Conservation (phyloP, 2,113 vertebrate genomes). For the Sapayoa aenigma region DNA sequence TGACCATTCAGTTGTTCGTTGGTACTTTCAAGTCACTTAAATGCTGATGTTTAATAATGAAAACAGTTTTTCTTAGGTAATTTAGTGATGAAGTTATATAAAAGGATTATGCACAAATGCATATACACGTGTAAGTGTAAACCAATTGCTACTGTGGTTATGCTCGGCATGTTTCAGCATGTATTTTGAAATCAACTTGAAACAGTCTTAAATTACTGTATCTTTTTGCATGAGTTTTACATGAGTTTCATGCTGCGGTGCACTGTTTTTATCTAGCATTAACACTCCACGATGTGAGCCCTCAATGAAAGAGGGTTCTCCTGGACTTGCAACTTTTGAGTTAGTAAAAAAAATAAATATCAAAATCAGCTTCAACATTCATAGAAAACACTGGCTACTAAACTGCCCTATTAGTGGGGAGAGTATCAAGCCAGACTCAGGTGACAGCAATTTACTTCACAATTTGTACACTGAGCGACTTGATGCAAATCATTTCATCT, state of each 20-base stretch:
- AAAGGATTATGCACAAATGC: background rate
- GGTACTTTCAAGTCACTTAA: background rate
- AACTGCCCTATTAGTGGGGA: background rate
- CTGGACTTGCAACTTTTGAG: background rate
- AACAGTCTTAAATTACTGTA: background rate
- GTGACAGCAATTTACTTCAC: background rate
- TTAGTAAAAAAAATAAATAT: background rate
- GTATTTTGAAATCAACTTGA: background rate
- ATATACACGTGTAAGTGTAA: background rate
- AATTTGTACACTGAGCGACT: background rate
- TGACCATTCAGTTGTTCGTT: background rate
- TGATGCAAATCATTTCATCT: background rate
- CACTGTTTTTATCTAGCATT: constrained; percentile 37
- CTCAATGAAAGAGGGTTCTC: background rate
- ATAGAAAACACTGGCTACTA: background rate
- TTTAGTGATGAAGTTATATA: background rate
- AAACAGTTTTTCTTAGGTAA: background rate
- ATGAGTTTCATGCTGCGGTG: background rate
- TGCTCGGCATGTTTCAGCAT: background rate
- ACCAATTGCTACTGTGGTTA: background rate
- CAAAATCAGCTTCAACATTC: background rate
- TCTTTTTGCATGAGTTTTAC: background rate
- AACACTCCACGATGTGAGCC: background rate
- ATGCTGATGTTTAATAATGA: background rate
- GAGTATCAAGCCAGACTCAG: background rate